Conservation (phyloP, 1,140 invertebrate species). For the Adelges cooleyi region DNA sequence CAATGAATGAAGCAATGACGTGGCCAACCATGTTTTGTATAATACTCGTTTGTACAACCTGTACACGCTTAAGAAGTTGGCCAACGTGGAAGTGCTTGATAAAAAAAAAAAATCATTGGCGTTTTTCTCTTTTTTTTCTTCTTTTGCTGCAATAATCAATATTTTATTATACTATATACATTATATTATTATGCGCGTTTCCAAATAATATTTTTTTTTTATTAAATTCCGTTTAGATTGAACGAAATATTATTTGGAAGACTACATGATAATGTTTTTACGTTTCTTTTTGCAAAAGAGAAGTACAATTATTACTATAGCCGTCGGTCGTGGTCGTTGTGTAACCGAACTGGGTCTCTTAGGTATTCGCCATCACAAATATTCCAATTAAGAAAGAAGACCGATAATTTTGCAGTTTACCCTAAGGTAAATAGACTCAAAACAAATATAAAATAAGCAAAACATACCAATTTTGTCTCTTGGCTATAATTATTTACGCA, state of each 20-base stretch:
- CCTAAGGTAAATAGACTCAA: slow-evolving; percentile 28
- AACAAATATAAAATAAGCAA: slow-evolving; percentile 29
- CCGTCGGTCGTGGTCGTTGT: slow-evolving; percentile 20
- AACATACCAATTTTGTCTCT: slow-evolving; percentile 22
- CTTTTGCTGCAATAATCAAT: not conserved
- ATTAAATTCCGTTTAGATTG: slow-evolving; percentile 7
- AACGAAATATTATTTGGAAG: slow-evolving; percentile 8
- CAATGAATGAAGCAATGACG: not conserved
- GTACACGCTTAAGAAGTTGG: not conserved
- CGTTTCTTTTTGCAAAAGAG: slow-evolving; percentile 8
- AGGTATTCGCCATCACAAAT: slow-evolving; percentile 17
- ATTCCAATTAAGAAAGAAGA: slow-evolving; percentile 27
- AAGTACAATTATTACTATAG: slow-evolving; percentile 4
- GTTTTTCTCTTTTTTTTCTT: not conserved
- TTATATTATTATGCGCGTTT: not conserved
- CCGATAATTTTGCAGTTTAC: slow-evolving; percentile 23
- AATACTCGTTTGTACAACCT: not conserved
- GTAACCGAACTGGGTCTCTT: slow-evolving; percentile 25
- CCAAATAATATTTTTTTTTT: slow-evolving; percentile 20
- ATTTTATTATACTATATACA: not conserved
- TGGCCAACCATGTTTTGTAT: not conserved
- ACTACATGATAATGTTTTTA: slow-evolving; percentile 4
- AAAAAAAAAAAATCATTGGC: slow-evolving; percentile 17
- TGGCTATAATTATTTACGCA: slow-evolving; percentile 21
- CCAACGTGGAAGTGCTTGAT: slow-evolving; percentile 13